Evolutionary conservation across 1,140 invertebrate species (phyloP).

Genomic region (Rhizoglyphus robini): DNA sequence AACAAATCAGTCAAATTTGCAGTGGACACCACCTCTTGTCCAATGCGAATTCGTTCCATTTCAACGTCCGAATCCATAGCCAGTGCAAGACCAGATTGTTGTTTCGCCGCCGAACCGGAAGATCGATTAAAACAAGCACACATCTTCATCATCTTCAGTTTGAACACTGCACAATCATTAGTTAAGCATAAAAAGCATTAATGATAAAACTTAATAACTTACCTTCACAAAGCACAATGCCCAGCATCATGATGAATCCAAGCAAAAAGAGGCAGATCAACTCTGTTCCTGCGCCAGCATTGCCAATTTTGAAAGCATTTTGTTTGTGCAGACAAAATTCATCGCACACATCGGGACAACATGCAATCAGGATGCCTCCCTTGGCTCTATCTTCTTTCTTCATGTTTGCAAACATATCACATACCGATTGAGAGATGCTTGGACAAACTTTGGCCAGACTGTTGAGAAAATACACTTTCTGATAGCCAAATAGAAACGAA

Average conservation of each 20-base stretch:
- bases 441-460: background rate
- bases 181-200: no score
- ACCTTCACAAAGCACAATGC: no score
- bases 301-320: no score
- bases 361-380: background rate
- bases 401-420: background rate
- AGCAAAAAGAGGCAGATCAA: no score
- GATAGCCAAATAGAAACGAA: conserved; percentile 11
- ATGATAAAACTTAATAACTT: no score
- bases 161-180: background rate
- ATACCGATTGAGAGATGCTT: no score
- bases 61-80: conserved; percentile 15
- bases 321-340: no score
- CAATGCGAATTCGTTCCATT: conserved; percentile 4
- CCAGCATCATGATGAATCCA: no score
- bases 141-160: background rate
- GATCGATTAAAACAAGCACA: background rate
- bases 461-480: conserved; percentile 7
- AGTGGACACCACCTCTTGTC: background rate
- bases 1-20: conserved; percentile 20
- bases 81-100: background rate
- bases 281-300: no score
- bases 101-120: background rate
- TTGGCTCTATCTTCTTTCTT: no score
- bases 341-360: background rate